These are phyloP conservation scores for Rissa tridactyla DNA, from an alignment of 2,113 vertebrate species.

Conservation along the genomic window DNA sequence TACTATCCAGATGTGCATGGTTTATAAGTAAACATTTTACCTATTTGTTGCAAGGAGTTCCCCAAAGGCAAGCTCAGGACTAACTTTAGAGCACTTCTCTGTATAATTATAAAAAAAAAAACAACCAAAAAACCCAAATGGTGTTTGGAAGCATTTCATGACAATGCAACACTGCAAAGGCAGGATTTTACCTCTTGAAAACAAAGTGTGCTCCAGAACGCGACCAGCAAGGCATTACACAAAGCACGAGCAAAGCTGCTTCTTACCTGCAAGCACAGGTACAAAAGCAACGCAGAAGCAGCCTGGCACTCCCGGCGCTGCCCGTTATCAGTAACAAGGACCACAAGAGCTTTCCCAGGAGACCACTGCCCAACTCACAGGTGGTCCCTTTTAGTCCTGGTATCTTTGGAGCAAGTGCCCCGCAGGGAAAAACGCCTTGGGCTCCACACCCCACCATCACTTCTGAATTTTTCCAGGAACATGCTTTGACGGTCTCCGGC, in stretches of 20 bases:
- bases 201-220: rapidly evolving
- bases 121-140: background rate
- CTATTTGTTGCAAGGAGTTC: background rate
- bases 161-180: rapidly evolving
- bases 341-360: background rate
- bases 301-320: rapidly evolving
- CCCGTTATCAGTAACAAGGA: rapidly evolving
- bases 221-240: rapidly evolving
- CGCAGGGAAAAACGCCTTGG: background rate
- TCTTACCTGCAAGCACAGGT: background rate
- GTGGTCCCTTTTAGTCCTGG: background rate
- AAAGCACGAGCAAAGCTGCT: background rate
- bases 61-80: background rate
- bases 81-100: background rate
- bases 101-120: background rate
- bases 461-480: background rate
- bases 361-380: background rate
- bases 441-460: background rate
- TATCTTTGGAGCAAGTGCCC: background rate
- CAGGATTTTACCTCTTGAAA: background rate
- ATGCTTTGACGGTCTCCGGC: background rate
- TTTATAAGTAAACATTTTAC: background rate
- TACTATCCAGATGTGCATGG: background rate
- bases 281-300: background rate
- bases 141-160: background rate